These are phyloP conservation scores for Sardina pilchardus DNA, from an alignment of 2,113 vertebrate genomes.

Conservation along the genomic window DNA sequence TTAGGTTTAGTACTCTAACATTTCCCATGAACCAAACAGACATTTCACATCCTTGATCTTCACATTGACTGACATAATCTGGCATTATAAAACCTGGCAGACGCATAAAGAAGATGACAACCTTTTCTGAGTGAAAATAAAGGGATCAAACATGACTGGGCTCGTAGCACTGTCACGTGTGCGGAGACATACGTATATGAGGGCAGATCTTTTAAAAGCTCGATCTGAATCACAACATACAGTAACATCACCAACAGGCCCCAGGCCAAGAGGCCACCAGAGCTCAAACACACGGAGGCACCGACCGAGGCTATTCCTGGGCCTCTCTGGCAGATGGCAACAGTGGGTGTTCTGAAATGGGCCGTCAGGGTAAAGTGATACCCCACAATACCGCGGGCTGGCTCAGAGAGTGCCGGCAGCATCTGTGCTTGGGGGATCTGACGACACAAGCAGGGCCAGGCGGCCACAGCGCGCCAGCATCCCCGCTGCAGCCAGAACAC, in stretches of 20 bases:
- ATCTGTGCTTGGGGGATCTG: not conserved
- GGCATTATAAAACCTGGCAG: not conserved
- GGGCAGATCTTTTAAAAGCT: not conserved
- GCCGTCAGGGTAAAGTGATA: conserved; percentile 67
- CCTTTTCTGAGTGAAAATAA: not conserved
- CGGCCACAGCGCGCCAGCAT: not conserved
- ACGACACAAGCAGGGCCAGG: not conserved
- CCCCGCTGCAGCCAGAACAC: not conserved
- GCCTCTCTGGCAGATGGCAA: conserved; percentile 7
- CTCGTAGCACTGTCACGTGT: not conserved
- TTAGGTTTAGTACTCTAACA: not conserved
- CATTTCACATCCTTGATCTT: not conserved
- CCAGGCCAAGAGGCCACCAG: not conserved
- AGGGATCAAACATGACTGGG: not conserved
- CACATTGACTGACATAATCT: not conserved
- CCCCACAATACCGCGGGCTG: conserved; percentile 73
- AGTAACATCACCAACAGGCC: not conserved
- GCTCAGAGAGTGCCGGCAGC: conserved; percentile 53
- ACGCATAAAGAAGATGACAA: not conserved
- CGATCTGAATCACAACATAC: not conserved
- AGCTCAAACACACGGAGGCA: not conserved
- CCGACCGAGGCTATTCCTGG: conserved; percentile 7
- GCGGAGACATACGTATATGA: not conserved
- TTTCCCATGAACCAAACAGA: not conserved
- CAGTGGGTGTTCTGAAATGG: conserved; percentile 61